Evolutionary conservation across 2,113 vertebrate genomes (phyloP).

Genomic region (Pelmatolapia mariae): DNA sequence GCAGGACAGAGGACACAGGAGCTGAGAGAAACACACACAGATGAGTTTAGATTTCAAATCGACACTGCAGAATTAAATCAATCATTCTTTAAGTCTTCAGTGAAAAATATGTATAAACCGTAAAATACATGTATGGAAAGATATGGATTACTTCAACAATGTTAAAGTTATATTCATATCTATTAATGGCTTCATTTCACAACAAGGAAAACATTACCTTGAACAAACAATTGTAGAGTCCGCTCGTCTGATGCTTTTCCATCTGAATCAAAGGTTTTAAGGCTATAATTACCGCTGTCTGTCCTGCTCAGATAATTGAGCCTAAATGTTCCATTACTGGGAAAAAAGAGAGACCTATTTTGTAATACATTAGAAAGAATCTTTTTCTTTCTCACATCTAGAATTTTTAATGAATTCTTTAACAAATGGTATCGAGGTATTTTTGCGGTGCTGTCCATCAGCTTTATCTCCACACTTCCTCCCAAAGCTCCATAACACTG

Average conservation of each 20-base stretch:
- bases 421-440: background rate
- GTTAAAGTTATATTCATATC: accelerated
- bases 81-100: accelerated
- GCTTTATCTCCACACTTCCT: background rate
- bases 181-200: background rate
- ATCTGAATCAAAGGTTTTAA: background rate
- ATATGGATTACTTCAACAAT: background rate
- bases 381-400: background rate
- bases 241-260: background rate
- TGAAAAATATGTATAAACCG: accelerated
- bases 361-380: background rate
- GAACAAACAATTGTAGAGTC: background rate
- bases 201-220: background rate
- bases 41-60: background rate
- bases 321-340: background rate
- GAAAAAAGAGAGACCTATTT: background rate
- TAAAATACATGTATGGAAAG: accelerated
- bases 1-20: background rate
- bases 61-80: accelerated
- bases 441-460: accelerated
- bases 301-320: background rate
- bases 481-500: background rate
- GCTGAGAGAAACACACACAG: accelerated
- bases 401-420: background rate
- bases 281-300: background rate